These are phyloP conservation scores for Grantiella picta DNA, from an alignment of 2,113 vertebrate species.

Conservation along the genomic window DNA sequence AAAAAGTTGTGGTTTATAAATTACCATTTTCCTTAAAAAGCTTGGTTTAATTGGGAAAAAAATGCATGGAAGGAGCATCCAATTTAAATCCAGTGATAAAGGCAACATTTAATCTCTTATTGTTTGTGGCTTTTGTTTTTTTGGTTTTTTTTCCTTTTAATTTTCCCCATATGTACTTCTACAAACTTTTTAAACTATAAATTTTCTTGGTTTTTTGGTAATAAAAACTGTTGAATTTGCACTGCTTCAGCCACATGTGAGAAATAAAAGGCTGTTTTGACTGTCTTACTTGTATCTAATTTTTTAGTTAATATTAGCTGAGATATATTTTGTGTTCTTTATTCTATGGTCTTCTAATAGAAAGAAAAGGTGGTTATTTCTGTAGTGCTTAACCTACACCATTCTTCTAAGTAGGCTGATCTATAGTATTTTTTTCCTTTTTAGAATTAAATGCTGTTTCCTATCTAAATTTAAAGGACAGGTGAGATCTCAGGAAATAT, in stretches of 20 bases:
- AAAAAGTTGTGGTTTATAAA: not conserved
- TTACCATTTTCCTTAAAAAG: not conserved
- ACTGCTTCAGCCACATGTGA: not conserved
- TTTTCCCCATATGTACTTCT: not conserved
- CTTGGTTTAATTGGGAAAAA: not conserved
- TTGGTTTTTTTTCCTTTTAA: not conserved
- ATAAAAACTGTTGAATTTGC: not conserved
- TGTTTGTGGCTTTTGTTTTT: fast-evolving
- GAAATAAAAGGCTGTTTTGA: not conserved
- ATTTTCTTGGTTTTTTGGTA: not conserved
- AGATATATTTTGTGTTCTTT: not conserved
- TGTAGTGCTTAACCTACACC: not conserved
- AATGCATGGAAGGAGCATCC: not conserved
- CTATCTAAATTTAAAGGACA: not conserved
- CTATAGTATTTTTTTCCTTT: not conserved
- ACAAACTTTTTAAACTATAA: not conserved
- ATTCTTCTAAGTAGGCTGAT: not conserved
- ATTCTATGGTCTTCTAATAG: not conserved
- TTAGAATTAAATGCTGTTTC: not conserved
- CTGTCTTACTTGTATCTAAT: not conserved
- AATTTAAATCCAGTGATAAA: not conserved
- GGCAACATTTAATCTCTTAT: not conserved
- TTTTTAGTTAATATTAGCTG: not conserved
- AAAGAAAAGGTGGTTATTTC: not conserved
- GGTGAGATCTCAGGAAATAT: not conserved